These are phyloP conservation scores for Xestia ashworthii DNA, from an alignment of 2,888 invertebrate species.

Conservation along the genomic window DNA sequence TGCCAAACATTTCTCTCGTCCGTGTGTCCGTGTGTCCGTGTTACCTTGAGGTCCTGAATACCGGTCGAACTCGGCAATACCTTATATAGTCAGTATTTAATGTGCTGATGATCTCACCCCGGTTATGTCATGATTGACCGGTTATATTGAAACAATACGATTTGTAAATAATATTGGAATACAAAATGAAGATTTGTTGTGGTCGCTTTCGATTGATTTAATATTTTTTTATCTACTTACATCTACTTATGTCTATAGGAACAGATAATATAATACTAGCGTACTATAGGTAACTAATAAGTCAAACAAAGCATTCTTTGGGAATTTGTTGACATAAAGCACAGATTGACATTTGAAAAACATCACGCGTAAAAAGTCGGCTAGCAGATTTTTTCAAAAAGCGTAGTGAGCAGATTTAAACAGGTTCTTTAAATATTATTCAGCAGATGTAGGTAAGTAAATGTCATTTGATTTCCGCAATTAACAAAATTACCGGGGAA, in stretches of 20 bases:
- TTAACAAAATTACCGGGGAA: neutral
- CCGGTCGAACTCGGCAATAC: slow-evolving; percentile 40
- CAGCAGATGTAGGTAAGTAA: neutral
- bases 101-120: slow-evolving; percentile 62
- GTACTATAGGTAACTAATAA: no score
- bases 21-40: slow-evolving; percentile 44
- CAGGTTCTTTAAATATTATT: neutral
- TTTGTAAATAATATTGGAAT: neutral
- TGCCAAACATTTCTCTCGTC: slow-evolving; percentile 49
- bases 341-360: neutral
- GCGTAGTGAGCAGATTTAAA: neutral
- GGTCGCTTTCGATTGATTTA: neutral
- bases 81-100: slow-evolving; percentile 57
- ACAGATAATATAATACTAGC: no score
- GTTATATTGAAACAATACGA: slow-evolving; percentile 40
- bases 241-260: no score
- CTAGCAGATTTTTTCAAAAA: neutral
- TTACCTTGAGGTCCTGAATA: slow-evolving; percentile 64
- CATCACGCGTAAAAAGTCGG: neutral
- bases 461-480: neutral
- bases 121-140: slow-evolving; percentile 58
- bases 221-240: no score
- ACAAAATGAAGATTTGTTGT: neutral
- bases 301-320: no score
- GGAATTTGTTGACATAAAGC: no score